Percentiles rank a stretch among this genome's conserved stretches.
Conservation (phyloP, 1,140 invertebrate genomes). For the Mamestra configurata region DNA sequence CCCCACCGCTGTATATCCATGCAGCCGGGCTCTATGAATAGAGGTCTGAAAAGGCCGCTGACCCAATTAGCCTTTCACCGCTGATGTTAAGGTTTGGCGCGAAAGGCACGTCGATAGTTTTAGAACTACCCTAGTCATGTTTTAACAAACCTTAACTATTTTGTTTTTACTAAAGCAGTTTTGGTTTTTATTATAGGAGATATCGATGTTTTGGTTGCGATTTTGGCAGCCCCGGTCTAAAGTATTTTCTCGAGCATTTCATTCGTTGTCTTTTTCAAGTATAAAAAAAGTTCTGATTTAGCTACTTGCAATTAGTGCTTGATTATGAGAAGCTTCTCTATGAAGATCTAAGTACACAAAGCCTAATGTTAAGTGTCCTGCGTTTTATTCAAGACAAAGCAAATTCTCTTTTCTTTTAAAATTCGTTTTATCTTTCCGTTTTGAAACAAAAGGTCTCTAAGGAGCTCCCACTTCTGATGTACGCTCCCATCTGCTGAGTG, state of each 20-base stretch:
- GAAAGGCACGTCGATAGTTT: conserved; percentile 1
- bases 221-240: too few species aligned
- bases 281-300: too few species aligned
- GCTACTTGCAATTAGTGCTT: too few species aligned
- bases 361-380: neutral
- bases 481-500: neutral
- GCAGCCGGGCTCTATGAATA: neutral
- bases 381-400: neutral
- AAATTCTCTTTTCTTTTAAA: conserved; percentile 10
- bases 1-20: neutral
- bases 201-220: too few species aligned
- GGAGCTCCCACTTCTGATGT: conserved; percentile 13
- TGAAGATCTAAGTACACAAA: neutral
- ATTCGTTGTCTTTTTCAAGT: too few species aligned
- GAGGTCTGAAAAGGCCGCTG: conserved; percentile 33
- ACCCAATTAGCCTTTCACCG: conserved; percentile 38
- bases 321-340: neutral
- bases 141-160: neutral
- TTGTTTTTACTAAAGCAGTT: too few species aligned
- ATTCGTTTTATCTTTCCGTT: conserved; percentile 4
- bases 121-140: neutral
- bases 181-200: too few species aligned
- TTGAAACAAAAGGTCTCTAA: conserved; percentile 41
- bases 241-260: too few species aligned
- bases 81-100: neutral